Conservation (phyloP, 2,797 vertebrate genomes). For the Holocentrus rufus region DNA sequence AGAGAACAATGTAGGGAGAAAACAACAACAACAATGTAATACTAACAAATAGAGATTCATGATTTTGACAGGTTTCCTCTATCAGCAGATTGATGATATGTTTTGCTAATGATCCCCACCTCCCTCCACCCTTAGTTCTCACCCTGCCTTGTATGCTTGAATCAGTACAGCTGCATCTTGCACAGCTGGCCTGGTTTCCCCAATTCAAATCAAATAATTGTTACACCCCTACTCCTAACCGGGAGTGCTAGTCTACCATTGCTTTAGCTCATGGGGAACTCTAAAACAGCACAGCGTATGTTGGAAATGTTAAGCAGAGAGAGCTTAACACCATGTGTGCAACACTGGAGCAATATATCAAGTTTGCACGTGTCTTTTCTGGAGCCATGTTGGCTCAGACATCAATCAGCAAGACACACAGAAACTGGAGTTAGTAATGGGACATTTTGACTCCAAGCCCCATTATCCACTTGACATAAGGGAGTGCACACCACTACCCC, state of each 20-base stretch:
- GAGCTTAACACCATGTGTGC: background rate
- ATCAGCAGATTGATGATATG: no score
- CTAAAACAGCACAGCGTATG: background rate
- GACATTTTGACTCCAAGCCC: background rate
- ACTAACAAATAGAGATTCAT: no score
- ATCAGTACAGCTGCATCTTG: no score
- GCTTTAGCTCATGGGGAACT: background rate
- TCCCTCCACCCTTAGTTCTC: no score
- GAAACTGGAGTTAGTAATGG: background rate
- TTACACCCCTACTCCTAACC: background rate
- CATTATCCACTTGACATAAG: background rate
- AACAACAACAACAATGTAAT: no score
- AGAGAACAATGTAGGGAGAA: no score
- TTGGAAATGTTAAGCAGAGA: slow-evolving; percentile 1
- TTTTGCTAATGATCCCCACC: no score
- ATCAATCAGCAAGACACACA: background rate
- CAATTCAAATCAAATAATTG: no score
- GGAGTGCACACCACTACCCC: background rate
- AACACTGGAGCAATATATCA: background rate
- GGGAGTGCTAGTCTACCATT: background rate
- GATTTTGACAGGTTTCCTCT: no score
- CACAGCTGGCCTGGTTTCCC: no score
- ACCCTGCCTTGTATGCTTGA: no score
- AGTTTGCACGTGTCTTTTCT: background rate
- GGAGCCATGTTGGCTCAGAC: background rate